phyloP scores from a whole-genome alignment of 2,797 vertebrate genomes.

The Remorina albescens region DNA sequence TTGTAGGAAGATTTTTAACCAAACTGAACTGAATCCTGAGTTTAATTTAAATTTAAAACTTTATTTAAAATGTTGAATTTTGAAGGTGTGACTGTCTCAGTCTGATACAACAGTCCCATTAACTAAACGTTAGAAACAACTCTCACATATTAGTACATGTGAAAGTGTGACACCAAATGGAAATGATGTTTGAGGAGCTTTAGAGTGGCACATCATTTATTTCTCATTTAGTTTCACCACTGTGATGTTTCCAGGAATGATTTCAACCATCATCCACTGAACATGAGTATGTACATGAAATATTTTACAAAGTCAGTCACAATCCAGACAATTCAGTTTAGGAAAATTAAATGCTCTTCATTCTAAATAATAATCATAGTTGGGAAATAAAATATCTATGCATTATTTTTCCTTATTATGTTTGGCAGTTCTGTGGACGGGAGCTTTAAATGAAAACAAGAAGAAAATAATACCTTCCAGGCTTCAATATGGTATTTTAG shows the following conservation, averaged over 20 bases:
- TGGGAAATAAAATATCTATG: background rate
- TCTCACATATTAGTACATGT: background rate
- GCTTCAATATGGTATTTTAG: background rate
- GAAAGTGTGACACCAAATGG: background rate
- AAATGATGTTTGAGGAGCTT: background rate
- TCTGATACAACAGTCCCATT: background rate
- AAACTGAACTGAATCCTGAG: background rate
- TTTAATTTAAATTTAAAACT: background rate
- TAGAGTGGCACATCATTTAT: background rate
- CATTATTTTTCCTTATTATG: background rate
- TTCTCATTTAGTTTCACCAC: background rate
- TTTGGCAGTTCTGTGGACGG: background rate
- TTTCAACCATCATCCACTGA: background rate
- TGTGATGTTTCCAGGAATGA: background rate
- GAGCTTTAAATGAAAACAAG: background rate
- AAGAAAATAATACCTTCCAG: background rate
- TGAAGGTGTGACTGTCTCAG: too few species aligned
- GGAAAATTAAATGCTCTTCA: background rate
- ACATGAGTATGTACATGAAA: background rate
- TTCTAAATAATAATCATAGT: too few species aligned
- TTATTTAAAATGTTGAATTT: background rate
- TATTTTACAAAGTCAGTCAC: background rate
- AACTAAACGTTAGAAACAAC: background rate
- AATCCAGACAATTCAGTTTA: background rate
- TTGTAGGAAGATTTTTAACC: too few species aligned